Evolutionary conservation across 2,113 vertebrate species (phyloP), one percentile per base, ranked within the genome.

Genomic region (Gallinago media): DNA sequence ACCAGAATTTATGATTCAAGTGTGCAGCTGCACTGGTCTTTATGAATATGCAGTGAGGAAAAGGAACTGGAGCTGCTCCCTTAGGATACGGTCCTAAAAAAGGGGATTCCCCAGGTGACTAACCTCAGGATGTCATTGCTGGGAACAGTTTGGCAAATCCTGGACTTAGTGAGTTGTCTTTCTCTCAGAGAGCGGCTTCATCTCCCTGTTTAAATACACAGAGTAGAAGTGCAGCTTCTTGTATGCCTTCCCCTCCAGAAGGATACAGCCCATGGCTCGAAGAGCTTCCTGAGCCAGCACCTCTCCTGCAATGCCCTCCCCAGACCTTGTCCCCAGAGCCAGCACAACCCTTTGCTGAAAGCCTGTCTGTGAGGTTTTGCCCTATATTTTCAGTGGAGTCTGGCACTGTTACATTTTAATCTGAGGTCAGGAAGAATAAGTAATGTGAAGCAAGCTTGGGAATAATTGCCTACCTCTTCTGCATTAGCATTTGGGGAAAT

Each of bases 31-130:
- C 66, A 46, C 20, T 25, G 27, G 15, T 92, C 81, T 66, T 91
- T 83, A 91, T 96, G 83, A 96, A 85, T 81, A 94, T 23, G 56
- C 68, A 94, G 85, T 4, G 34, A 95, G 71, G 72, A 88, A 95
- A 92, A 84, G 61, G 85, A 96, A 81, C 54, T 91, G 88, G 85
- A 86, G 52, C 81, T 94, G 26, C 36, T 96, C 77, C 59, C 92
- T 80, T 38, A 67, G 83, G 89, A 94, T 78, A 63, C 59, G 32
- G 20, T 70, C 73, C 74, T 87, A 65, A 83, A 84, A 92, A 89
- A 73, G 71, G 79, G 62, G 62, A 94, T 88, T 97, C 91, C 83
- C 76, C 17, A 63, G 85, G 78, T 72, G 93, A 58, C 83, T 79
- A 70, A 47, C 42, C 70, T 96, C 73, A 71, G 87, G 34, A 91